phyloP scores from a whole-genome alignment of 2,797 vertebrate genomes.

The Paguma larvata region DNA sequence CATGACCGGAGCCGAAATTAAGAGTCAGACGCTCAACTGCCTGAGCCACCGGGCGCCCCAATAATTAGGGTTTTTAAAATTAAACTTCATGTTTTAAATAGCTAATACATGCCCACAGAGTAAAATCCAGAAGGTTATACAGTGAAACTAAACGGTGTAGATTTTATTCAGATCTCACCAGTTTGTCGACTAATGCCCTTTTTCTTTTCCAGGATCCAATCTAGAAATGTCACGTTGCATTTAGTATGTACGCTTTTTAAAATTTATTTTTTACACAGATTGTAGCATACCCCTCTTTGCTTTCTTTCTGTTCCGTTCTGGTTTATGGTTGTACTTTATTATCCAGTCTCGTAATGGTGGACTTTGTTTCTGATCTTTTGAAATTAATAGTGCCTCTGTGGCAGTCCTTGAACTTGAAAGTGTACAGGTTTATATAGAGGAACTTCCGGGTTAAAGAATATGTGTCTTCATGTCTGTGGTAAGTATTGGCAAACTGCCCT shows the following conservation, averaged over 20 bases:
- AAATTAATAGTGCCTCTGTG: not conserved
- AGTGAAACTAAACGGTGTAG: not conserved
- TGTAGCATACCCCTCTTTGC: not conserved
- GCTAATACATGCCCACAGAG: not conserved
- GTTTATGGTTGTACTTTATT: slow-evolving; percentile 30
- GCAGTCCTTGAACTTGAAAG: not conserved
- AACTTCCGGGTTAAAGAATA: not conserved
- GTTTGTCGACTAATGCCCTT: not conserved
- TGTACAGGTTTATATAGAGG: not conserved
- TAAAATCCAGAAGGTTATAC: not conserved
- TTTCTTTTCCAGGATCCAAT: slow-evolving; percentile 17
- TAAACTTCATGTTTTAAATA: not conserved
- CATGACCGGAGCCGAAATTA: too few species aligned
- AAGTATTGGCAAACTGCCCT: slow-evolving; percentile 12
- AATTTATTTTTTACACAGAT: slow-evolving; percentile 54
- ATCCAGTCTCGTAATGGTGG: not conserved
- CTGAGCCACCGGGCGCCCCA: too few species aligned
- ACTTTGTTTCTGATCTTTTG: not conserved
- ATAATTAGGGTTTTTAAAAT: not conserved
- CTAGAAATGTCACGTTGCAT: not conserved
- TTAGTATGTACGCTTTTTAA: slow-evolving; percentile 3
- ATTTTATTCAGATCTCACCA: not conserved
- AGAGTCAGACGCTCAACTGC: too few species aligned
- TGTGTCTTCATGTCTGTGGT: not conserved
- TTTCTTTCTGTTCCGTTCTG: slow-evolving; percentile 27